Percentiles rank a stretch among this genome's conserved stretches.
Evolutionary conservation across 2,888 invertebrate species (phyloP).

Genomic region (Polyommatus icarus): DNA sequence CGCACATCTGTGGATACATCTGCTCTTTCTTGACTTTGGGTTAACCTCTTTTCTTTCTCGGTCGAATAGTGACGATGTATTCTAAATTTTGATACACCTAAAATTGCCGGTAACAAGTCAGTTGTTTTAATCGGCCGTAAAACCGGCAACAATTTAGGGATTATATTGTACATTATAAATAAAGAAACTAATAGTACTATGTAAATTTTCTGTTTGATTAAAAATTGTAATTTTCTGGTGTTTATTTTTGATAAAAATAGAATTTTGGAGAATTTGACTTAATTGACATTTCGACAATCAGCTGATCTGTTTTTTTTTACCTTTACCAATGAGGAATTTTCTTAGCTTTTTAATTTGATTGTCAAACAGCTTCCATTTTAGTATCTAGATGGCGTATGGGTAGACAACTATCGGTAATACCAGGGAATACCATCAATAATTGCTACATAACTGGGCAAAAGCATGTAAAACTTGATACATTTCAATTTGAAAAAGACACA

Average conservation of each 20-base stretch:
- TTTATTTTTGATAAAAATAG: slow-evolving; percentile 2
- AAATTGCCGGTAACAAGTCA: slow-evolving; percentile 50
- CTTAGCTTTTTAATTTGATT: too few relatives aligned
- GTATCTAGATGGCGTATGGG: too few relatives aligned
- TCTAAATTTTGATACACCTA: slow-evolving; percentile 51
- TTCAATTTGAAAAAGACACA: too few relatives aligned
- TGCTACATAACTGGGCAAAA: too few relatives aligned
- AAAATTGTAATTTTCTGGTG: slow-evolving; percentile 1
- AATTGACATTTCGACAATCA: background rate
- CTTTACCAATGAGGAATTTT: too few relatives aligned
- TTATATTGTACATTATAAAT: slow-evolving; percentile 56
- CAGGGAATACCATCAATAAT: too few relatives aligned
- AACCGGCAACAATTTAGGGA: slow-evolving; percentile 64
- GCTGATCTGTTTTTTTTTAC: background rate
- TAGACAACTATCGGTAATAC: too few relatives aligned
- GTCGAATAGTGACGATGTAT: slow-evolving; percentile 55
- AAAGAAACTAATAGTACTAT: slow-evolving; percentile 20
- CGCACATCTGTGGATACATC: slow-evolving; percentile 81
- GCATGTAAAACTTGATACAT: too few relatives aligned
- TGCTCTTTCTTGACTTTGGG: slow-evolving; percentile 62
- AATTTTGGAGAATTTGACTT: background rate
- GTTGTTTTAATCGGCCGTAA: slow-evolving; percentile 52
- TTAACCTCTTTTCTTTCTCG: slow-evolving; percentile 57
- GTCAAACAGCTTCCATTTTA: too few relatives aligned
- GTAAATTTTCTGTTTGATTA: slow-evolving; percentile 5